Percentiles rank a stretch among this genome's conserved stretches.
Evolutionary conservation across 2,797 vertebrate species (phyloP).

Genomic region (Anguilla pacifica): DNA sequence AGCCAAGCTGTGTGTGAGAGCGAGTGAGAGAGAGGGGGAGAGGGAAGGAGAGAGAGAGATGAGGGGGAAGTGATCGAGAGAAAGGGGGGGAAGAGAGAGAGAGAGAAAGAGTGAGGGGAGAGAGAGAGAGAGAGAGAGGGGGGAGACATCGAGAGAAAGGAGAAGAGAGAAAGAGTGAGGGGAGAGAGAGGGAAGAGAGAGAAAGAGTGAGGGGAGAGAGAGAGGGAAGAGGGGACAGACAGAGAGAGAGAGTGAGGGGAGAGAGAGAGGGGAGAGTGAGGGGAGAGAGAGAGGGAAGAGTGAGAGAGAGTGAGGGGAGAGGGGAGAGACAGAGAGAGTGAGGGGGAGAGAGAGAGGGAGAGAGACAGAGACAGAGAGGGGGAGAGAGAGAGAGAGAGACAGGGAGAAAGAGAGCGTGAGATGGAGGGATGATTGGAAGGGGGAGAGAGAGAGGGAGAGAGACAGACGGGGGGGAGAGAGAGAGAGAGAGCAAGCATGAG

Average conservation of each 20-base stretch:
- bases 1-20: neutral
- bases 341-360: neutral
- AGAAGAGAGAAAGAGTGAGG: no score
- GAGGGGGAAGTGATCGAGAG: slow-evolving; percentile 50
- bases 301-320: neutral
- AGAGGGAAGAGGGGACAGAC: no score
- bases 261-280: no score
- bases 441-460: neutral
- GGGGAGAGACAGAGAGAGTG: no score
- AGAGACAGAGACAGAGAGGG: neutral
- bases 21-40: neutral
- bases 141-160: no score
- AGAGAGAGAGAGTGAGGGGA: no score
- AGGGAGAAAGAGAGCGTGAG: no score
- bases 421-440: no score
- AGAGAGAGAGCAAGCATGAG: slow-evolving; percentile 26
- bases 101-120: neutral
- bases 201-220: slow-evolving; percentile 51
- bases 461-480: no score
- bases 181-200: slow-evolving; percentile 24
- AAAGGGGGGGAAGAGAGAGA: slow-evolving; percentile 36
- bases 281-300: no score
- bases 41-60: no score
- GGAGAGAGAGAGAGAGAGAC: neutral
- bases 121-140: no score